Evolutionary conservation across 2,888 invertebrate species (phyloP).

Genomic region (Mesorhabditis spiculigera): DNA sequence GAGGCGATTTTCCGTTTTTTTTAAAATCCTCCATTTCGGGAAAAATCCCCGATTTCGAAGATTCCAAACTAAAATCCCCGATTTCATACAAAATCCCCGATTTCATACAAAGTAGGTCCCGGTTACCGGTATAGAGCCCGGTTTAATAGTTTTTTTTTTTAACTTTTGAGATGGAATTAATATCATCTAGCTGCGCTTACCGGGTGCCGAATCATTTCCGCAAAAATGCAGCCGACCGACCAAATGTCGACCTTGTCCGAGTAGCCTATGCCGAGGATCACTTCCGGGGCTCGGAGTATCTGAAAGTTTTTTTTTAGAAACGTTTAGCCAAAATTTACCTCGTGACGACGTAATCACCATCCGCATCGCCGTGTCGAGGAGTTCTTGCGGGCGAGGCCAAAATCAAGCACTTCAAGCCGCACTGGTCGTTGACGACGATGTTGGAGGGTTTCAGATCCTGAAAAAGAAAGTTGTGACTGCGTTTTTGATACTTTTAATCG

Average conservation of each 20-base stretch:
- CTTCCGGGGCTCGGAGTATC: conserved; percentile 97
- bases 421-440: conserved; percentile 98
- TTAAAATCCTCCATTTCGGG: too few relatives aligned
- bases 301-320: conserved; percentile 59
- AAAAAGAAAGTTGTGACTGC: background rate
- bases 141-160: too few relatives aligned
- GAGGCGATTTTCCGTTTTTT: too few relatives aligned
- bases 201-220: conserved; percentile 96
- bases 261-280: conserved; percentile 80
- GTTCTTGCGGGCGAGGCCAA: conserved; percentile 90
- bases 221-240: conserved; percentile 81
- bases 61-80: too few relatives aligned
- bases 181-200: conserved; percentile 63
- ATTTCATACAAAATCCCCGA: too few relatives aligned
- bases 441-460: conserved; percentile 99
- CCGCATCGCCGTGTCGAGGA: conserved; percentile 76
- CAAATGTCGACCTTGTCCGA: conserved; percentile 75
- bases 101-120: too few relatives aligned
- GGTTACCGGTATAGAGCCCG: too few relatives aligned
- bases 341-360: conserved; percentile 85
- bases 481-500: conserved; percentile 21
- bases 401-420: conserved; percentile 96
- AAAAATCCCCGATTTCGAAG: too few relatives aligned
- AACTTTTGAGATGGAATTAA: too few relatives aligned
- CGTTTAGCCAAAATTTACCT: background rate